These are phyloP conservation scores for Rachycentron canadum DNA, from an alignment of 2,797 vertebrate species.

Conservation along the genomic window DNA sequence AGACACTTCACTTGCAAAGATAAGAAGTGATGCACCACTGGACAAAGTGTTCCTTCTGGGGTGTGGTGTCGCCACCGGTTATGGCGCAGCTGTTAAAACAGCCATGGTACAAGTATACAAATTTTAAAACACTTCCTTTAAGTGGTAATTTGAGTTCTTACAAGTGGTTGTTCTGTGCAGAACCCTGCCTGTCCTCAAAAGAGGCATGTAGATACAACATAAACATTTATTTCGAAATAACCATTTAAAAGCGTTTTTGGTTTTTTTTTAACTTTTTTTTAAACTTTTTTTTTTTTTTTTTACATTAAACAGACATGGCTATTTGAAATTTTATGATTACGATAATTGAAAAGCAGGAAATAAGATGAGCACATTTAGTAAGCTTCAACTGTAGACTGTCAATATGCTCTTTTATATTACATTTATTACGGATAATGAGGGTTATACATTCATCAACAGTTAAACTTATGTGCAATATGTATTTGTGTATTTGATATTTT, in stretches of 20 bases:
- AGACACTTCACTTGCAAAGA: slow-evolving; percentile 92
- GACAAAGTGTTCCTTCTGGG: slow-evolving; percentile 94
- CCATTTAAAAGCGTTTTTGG: background rate
- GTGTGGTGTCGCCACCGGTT: slow-evolving; percentile 94
- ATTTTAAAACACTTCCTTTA: too few relatives aligned
- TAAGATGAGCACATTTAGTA: too few relatives aligned
- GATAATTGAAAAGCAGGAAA: too few relatives aligned
- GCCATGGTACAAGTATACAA: slow-evolving; percentile 85
- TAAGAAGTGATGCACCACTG: slow-evolving; percentile 87
- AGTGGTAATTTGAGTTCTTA: background rate
- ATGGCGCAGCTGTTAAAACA: slow-evolving; percentile 91
- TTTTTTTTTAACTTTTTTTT: too few relatives aligned
- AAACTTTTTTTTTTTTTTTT: too few relatives aligned
- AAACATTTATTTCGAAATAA: background rate
- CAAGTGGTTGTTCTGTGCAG: background rate
- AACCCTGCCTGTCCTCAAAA: background rate
- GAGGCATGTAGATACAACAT: background rate
- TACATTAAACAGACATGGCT: too few relatives aligned
- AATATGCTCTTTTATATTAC: too few relatives aligned
- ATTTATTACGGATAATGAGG: too few relatives aligned
- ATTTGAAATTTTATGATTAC: too few relatives aligned
- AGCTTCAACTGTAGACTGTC: too few relatives aligned
- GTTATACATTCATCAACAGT: background rate
- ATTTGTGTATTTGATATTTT: background rate
- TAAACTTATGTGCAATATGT: background rate